These are phyloP conservation scores for Hyla sarda DNA, from an alignment of 2,113 vertebrate species.

Conservation along the genomic window DNA sequence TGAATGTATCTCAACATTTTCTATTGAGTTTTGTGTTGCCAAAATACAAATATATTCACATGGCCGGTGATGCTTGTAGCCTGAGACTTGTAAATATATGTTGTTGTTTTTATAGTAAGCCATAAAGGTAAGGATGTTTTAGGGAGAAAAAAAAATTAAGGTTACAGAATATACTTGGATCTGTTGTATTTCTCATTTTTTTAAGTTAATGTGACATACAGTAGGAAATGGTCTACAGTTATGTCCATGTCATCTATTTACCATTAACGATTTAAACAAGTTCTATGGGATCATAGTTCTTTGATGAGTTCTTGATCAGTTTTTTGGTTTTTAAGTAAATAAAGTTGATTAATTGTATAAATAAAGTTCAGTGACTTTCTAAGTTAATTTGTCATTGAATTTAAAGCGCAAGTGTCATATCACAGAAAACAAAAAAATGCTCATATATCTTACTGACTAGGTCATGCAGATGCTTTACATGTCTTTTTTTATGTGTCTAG, in stretches of 20 bases:
- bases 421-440: too few relatives aligned
- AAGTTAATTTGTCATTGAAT: background rate
- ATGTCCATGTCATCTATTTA: background rate
- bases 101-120: background rate
- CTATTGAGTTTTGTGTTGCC: background rate
- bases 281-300: background rate
- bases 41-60: constrained; percentile 14
- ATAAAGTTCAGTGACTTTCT: background rate
- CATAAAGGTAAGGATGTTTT: background rate
- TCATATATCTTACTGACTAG: too few relatives aligned
- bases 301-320: background rate
- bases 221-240: background rate
- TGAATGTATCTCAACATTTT: constrained; percentile 15
- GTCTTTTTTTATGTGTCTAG: too few relatives aligned
- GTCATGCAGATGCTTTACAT: too few relatives aligned
- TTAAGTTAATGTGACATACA: background rate
- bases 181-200: background rate
- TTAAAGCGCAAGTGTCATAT: too few relatives aligned
- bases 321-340: background rate
- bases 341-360: background rate
- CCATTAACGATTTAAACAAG: background rate
- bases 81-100: constrained; percentile 22
- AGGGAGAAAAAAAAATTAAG: background rate
- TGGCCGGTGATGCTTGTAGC: background rate
- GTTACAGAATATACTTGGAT: background rate